Evolutionary conservation across 2,888 invertebrate species (phyloP).

Genomic region (Trachelus tabidus): DNA sequence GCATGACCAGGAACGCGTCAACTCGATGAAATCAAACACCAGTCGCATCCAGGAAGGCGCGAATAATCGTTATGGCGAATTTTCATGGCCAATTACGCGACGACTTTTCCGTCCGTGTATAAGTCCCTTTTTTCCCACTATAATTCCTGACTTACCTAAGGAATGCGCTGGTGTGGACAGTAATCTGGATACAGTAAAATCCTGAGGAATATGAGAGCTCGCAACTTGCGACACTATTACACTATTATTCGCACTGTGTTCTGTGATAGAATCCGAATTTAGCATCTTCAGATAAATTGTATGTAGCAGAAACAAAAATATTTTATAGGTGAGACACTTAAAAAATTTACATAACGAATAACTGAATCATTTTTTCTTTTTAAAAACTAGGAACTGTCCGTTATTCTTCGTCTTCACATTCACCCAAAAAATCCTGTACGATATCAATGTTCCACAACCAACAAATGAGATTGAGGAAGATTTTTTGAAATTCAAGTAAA

Average conservation of each 20-base stretch:
- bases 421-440: neutral
- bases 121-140: neutral
- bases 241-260: slow-evolving; percentile 37
- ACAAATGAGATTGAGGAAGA: neutral
- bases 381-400: neutral
- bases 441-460: neutral
- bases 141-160: slow-evolving; percentile 45
- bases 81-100: neutral
- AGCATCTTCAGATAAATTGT: slow-evolving; percentile 42
- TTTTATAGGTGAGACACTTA: neutral
- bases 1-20: slow-evolving; percentile 51
- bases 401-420: neutral
- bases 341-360: neutral
- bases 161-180: slow-evolving; percentile 54
- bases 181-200: slow-evolving; percentile 62
- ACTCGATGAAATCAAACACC: slow-evolving; percentile 52
- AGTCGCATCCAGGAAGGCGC: slow-evolving; percentile 6
- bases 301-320: neutral
- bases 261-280: slow-evolving; percentile 36
- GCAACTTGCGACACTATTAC: slow-evolving; percentile 48
- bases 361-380: neutral
- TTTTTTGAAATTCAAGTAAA: neutral
- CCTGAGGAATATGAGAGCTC: slow-evolving; percentile 58
- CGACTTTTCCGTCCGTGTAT: neutral
- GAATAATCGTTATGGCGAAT: neutral